Evolutionary conservation across 2,797 vertebrate genomes (phyloP), one percentile per base, ranked within the genome.

Genomic region (Mormyrus proboscirostris): DNA sequence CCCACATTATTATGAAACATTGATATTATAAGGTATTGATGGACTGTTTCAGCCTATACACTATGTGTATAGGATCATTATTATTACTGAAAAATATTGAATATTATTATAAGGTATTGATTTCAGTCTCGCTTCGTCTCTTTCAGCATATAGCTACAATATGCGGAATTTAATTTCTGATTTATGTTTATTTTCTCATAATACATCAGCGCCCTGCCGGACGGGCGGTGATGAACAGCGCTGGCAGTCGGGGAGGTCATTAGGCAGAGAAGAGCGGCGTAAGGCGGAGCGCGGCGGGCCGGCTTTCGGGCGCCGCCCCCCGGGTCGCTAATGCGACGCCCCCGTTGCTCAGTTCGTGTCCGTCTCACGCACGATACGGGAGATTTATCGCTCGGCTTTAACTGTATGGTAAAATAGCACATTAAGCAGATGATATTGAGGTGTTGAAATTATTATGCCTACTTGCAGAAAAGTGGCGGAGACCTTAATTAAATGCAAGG

Each of bases 391-490:
- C 94, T 92, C 91, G 90, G 93, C 92, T 96, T 96, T 96, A 96
- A 95, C 95, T 95, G 94, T 95, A 96, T 95, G 93, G 95, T 95
- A 96, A 96, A 96, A 96, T 95, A 95, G 94, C 93, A 47, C 95
- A 96, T 96, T 96, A 96, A 94, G 95, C 94, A 95, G 95, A 96
- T 96, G 95, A 96, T 96, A 96, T 96, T 93, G 92, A 82, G 47
- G 87, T 93, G 94, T 95, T 94, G 92, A 94, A 96, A 96, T 95
- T 92, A 96, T 95, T 95, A 95, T 94, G 93, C 94, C 90, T 92
- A 93, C 92, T 93, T 92, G 92, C 90, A 93, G 93, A 94, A 94
- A 92, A 90, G 88, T 91, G 92, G 92, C 88, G 92, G 92, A 93
- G 90, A 92, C 90, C 91, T 94, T 95, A 96, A 96, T 96, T 96